Evolutionary conservation across 2,888 invertebrate genomes (phyloP), one percentile per base, ranked within the genome.

Genomic region (Helobdella robusta): DNA sequence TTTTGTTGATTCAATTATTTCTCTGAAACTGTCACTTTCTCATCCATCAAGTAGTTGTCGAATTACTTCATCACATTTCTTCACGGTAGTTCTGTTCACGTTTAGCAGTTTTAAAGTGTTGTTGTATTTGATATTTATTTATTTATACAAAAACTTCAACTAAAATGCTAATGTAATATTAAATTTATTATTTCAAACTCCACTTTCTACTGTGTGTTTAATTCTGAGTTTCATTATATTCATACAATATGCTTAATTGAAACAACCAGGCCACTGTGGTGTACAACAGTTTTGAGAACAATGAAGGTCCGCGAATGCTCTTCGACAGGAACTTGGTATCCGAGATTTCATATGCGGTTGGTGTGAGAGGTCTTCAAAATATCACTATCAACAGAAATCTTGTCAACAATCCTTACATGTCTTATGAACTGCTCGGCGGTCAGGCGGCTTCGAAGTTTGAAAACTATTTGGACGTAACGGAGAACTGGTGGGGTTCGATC

Each of bases 401-500:
- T 2, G 87, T 98, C 70, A 85, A 86, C 36, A 70, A 73, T n/a
- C 44, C 34, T 25, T 58, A 71, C 2, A 69, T 77, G 36, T 73
- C 90, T 73, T 98, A 92, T 76, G 91, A 93, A 74, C 80, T 98
- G 25, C 82, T 99, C 3, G 94, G 95, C 59, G 98, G 95, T 0
- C 75, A 83, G 5, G 74, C 85, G 76, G 91, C 94, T 0, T 89
- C 93, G 0, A 87, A 88, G 72, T 84, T 94, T 1, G 86, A 89
- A 70, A 93, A 91, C 74, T 84, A 84, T 54, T 83, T 98, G 64
- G 89, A 95, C 76, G 92, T 91, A 0, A 84, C 84, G 8, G 89
- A 91, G 78, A 99, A 98, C 78, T 99, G 91, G 90, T 99, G 97
- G 97, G 97, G 95, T 11, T 87, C 87, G 2, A 81, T 82, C 0